These are phyloP conservation scores for Agelastica alni DNA, from an alignment of 2,888 invertebrate genomes.

Conservation along the genomic window DNA sequence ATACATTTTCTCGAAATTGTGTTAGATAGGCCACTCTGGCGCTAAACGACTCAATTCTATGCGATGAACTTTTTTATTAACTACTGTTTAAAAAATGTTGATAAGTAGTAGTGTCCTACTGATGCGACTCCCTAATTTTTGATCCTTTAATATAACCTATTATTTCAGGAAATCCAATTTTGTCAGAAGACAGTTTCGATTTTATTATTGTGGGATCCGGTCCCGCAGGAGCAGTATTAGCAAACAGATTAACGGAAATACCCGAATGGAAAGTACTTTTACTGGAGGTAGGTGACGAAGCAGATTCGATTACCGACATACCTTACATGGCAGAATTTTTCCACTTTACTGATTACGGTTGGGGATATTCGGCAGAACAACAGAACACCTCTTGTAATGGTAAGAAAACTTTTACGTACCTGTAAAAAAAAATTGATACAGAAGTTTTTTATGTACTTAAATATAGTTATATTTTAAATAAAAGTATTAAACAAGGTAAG, in stretches of 20 bases:
- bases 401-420: slow-evolving; percentile 27
- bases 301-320: slow-evolving; percentile 60
- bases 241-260: slow-evolving; percentile 70
- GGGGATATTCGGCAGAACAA: slow-evolving; percentile 65
- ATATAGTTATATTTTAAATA: too few relatives aligned
- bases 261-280: slow-evolving; percentile 65
- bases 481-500: too few relatives aligned
- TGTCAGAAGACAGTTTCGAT: slow-evolving; percentile 58
- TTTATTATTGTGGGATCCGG: slow-evolving; percentile 73
- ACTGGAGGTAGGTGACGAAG: slow-evolving; percentile 66
- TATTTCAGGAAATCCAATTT: slow-evolving; percentile 2
- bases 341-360: slow-evolving; percentile 64
- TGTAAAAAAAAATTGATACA: too few relatives aligned
- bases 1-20: too few relatives aligned
- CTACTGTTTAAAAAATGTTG: too few relatives aligned
- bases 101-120: too few relatives aligned
- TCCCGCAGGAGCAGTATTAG: slow-evolving; percentile 71
- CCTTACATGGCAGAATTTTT: slow-evolving; percentile 61
- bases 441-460: too few relatives aligned
- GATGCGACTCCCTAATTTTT: too few relatives aligned
- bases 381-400: slow-evolving; percentile 58
- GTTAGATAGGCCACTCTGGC: too few relatives aligned
- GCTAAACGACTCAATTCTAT: too few relatives aligned
- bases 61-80: too few relatives aligned
- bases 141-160: neutral